Conservation (phyloP, 2,888 invertebrate species). For the Halictus ligatus region DNA sequence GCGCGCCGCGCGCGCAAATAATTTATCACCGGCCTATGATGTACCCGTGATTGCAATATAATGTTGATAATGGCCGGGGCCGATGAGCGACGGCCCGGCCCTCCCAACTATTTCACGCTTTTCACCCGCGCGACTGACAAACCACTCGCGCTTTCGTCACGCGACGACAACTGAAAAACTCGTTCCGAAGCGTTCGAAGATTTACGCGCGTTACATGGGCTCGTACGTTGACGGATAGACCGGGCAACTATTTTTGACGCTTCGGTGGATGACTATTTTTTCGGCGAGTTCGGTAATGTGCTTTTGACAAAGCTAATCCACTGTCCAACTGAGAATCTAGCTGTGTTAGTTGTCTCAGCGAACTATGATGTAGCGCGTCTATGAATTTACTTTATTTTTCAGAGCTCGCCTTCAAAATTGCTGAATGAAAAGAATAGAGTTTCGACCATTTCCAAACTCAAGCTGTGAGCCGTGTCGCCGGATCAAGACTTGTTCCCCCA, state of each 20-base stretch:
- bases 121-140: not conserved
- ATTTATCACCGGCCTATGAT: conserved; percentile 61
- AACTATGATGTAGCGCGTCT: too few species aligned
- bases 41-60: conserved; percentile 52
- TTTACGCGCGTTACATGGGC: not conserved
- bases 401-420: too few species aligned
- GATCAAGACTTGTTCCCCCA: too few species aligned
- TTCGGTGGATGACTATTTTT: not conserved
- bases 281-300: not conserved
- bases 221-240: not conserved
- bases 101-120: not conserved
- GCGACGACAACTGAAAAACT: not conserved
- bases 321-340: too few species aligned
- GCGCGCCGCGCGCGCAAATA: conserved; percentile 46
- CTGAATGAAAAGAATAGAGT: too few species aligned
- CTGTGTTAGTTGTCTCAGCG: too few species aligned
- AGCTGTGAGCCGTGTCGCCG: too few species aligned
- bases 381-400: too few species aligned
- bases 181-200: not conserved
- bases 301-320: not conserved
- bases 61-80: conserved; percentile 46
- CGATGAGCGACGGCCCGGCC: not conserved
- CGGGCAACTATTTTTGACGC: not conserved
- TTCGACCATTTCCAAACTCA: too few species aligned
- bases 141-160: not conserved